Conservation (phyloP, 2,797 vertebrate genomes). For the Peromyscus aztecus region DNA sequence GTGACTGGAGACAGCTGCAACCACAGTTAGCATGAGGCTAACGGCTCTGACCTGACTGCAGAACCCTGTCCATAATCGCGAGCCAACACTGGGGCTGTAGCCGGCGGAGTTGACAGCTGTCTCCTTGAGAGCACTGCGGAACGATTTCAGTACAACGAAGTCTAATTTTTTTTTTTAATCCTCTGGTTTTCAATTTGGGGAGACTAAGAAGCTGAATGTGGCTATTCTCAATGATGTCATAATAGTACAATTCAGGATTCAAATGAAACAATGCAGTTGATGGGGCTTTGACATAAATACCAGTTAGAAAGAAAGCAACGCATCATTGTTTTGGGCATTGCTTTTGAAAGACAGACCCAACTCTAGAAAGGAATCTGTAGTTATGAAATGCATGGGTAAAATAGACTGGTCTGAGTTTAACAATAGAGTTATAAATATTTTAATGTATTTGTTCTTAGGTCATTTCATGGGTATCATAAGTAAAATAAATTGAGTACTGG, state of each 20-base stretch:
- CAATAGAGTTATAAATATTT: slow-evolving; percentile 53
- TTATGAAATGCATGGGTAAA: slow-evolving; percentile 2
- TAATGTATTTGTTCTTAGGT: slow-evolving; percentile 29
- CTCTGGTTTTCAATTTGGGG: slow-evolving; percentile 57
- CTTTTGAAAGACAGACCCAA: slow-evolving; percentile 49
- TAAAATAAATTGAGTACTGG: slow-evolving; percentile 54
- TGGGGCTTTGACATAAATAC: slow-evolving; percentile 58
- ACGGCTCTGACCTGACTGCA: slow-evolving; percentile 20
- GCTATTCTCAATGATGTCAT: slow-evolving; percentile 66
- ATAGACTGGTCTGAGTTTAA: background rate
- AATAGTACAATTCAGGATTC: slow-evolving; percentile 35
- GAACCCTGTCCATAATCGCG: slow-evolving; percentile 33
- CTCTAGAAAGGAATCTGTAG: slow-evolving; percentile 43
- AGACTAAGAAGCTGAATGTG: slow-evolving; percentile 36
- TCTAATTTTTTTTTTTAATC: slow-evolving; percentile 29
- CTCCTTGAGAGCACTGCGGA: slow-evolving; percentile 56
- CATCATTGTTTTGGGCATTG: slow-evolving; percentile 49
- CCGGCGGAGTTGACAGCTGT: slow-evolving; percentile 69
- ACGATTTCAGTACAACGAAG: slow-evolving; percentile 18
- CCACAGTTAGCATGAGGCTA: slow-evolving; percentile 73
- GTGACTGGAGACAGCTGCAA: slow-evolving; percentile 65
- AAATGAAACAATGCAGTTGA: slow-evolving; percentile 57
- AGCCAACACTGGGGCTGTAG: background rate
- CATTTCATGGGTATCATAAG: slow-evolving; percentile 47
- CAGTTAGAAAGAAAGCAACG: slow-evolving; percentile 37